Evolutionary conservation across 2,797 vertebrate genomes (phyloP), one percentile per base, ranked within the genome.

Genomic region (Cercopithecus neglectus): DNA sequence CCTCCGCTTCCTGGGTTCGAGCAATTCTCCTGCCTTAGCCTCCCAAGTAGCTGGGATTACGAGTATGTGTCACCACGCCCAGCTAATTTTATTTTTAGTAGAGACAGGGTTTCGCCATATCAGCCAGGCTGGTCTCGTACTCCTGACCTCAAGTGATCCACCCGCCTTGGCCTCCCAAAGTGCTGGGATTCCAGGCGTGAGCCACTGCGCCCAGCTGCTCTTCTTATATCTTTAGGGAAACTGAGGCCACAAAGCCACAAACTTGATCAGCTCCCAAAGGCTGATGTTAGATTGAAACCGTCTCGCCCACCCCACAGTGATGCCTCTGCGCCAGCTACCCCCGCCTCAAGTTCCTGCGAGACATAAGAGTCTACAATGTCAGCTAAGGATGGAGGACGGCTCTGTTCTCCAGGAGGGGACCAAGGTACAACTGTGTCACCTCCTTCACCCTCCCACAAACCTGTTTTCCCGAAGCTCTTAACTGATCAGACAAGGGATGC

Each of bases 291-390:
- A 46, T 1, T 22, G 67, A 81, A 79, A 14, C 26, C 10, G 0
- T 16, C 2, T 2, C 41, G 33, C 22, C 33, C 26, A 6, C 50
- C 61, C 48, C 22, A 5, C 7, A 10, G 46, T 21, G 74, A 28
- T 0, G 1, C 44, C 36, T 16, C 22, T 17, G 21, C 0, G 1
- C 10, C 33, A 48, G 3, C 24, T 0, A 8, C 2, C 14, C 8
- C 55, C 16, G 3, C 53, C 19, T 30, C 12, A 3, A 33, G 33
- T 22, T 74, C 82, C 75, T 76, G 12, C 0, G 0, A 41, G 36
- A 33, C 1, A 0, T 7, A 14, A 19, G 90, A 24, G 3, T n/a
- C 80, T 48, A 67, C 61, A n/a, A 17, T 2, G 36, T 8, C 8
- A 26, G 17, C 7, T 59, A 36, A 84, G 41, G 48, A 55, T 21